Evolutionary conservation across 1,140 invertebrate species (phyloP), one percentile per base, ranked within the genome.

Genomic region (Pinna nobilis): DNA sequence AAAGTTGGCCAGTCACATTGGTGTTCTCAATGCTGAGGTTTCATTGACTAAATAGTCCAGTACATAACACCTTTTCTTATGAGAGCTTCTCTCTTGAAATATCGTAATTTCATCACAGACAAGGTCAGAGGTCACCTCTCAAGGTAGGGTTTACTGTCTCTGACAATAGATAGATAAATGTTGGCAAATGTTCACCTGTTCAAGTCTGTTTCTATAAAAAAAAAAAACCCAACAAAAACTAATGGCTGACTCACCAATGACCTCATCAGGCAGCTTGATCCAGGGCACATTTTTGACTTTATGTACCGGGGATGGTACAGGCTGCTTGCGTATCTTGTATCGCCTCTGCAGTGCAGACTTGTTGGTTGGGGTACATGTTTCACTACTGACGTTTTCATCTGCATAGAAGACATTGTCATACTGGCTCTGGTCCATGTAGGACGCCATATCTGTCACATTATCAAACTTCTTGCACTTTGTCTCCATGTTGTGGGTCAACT

Each of bases 211-310:
- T n/a, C n/a, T n/a, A n/a, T n/a, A n/a, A n/a, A n/a, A n/a, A n/a
- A n/a, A n/a, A n/a, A 44, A n/a, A 44, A 44, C 39, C 39, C 39
- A 9, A 11, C 9, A 44, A 44, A 44, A 44, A 44, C 9, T 44
- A 9, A 0, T 11, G 20, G 18, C 13, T 3, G 35, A 30, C 73
- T 51, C 70, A 81, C 79, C 76, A 15, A 78, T 59, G 32, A 61
- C 33, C 18, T 65, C 44, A 32, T 81, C 76, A 20, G 73, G 49
- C 7, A 83, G 50, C 50, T 75, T 79, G 7, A 83, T 70, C 79
- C 79, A 81, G 30, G 79, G 79, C 3, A 81, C 44, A 67, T 73
- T 79, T 57, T 73, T 76, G 73, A 79, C 75, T 9, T 67, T 65
- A 13, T 70, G 66, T 13, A 64, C 57, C 25, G 81, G 81, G 35